Conservation (phyloP, 2,888 invertebrate genomes). For the Troglohyphantes excavatus region DNA sequence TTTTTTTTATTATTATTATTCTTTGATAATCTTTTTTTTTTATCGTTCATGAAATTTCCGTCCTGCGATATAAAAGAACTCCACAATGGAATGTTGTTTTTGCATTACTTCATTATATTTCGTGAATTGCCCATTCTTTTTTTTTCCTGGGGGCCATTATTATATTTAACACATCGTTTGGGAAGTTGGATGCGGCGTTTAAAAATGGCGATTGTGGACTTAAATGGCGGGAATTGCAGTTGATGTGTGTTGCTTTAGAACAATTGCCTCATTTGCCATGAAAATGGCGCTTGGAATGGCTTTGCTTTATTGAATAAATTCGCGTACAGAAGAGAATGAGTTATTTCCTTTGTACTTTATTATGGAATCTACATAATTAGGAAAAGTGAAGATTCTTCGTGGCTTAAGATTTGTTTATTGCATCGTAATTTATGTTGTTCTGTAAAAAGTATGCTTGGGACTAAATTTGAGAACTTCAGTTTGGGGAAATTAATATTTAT, state of each 20-base stretch:
- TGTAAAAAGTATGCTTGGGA: too few species aligned
- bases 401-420: too few species aligned
- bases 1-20: not conserved
- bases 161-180: conserved; percentile 5
- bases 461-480: too few species aligned
- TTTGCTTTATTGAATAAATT: conserved; percentile 30
- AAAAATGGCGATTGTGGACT: not conserved
- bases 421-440: too few species aligned
- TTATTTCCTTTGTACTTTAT: not conserved
- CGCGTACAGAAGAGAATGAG: not conserved
- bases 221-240: not conserved
- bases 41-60: not conserved
- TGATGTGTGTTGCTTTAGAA: not conserved
- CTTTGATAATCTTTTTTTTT: not conserved
- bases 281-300: conserved; percentile 19
- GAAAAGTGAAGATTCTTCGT: not conserved
- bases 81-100: not conserved
- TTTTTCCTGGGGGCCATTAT: not conserved
- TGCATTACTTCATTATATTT: not conserved
- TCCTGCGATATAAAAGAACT: not conserved
- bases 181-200: not conserved
- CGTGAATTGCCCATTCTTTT: not conserved
- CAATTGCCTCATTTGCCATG: conserved; percentile 20
- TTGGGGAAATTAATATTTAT: too few species aligned
- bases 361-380: not conserved